Conservation (phyloP, 1,140 invertebrate genomes). For the Cotesia chilonis region DNA sequence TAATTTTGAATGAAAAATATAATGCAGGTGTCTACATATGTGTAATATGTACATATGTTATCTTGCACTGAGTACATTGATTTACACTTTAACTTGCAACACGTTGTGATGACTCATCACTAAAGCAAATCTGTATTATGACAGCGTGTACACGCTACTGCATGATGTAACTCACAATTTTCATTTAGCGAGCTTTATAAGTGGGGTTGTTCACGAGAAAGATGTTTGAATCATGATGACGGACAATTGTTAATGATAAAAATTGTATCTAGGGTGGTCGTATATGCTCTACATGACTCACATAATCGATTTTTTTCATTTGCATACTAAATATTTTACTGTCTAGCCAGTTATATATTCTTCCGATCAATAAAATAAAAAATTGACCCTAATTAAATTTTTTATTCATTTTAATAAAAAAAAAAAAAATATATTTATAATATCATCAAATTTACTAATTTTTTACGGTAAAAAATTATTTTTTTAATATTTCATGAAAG, state of each 20-base stretch:
- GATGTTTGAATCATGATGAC: constrained; percentile 5
- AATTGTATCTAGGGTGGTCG: neutral
- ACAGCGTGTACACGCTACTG: neutral
- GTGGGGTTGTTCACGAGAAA: neutral
- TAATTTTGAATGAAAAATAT: too few relatives aligned
- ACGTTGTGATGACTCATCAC: too few relatives aligned
- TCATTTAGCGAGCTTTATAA: neutral
- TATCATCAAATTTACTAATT: too few relatives aligned
- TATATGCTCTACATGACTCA: neutral
- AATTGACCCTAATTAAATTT: neutral
- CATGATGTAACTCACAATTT: neutral
- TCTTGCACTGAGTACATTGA: neutral
- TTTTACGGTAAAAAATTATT: too few relatives aligned
- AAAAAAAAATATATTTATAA: too few relatives aligned
- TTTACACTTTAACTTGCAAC: neutral
- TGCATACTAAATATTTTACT: constrained; percentile 3
- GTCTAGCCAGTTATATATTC: neutral
- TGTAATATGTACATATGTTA: too few relatives aligned
- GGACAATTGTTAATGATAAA: constrained; percentile 9
- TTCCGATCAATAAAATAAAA: neutral
- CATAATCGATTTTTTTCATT: constrained; percentile 10
- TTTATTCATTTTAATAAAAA: too few relatives aligned
- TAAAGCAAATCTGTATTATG: too few relatives aligned
- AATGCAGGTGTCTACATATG: too few relatives aligned
- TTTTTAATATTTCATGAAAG: too few relatives aligned